Base-by-base conservation (phyloP, 2,888 invertebrate species). In the Pteria penguin region DNA sequence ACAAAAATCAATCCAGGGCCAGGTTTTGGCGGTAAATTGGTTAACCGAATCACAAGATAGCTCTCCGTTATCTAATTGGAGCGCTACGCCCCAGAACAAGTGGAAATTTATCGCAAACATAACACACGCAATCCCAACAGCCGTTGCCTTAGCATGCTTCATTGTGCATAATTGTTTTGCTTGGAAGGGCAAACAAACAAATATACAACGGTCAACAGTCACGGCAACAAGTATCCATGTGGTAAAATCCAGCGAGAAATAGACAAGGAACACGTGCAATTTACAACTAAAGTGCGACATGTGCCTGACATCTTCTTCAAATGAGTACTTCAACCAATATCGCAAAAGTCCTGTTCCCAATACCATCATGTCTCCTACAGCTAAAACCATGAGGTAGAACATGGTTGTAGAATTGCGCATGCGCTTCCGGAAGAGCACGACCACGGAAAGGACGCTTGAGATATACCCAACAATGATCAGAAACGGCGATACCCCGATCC, bases 141-240 rank as follows among this genome's bases (percentile, higher is more conserved):
- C 78, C 22, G 82, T 79, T 14, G 85, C 45, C 18, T 84, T 83
- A 3, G 88, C 85, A 5, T 84, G 76, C 4, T 70, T 69, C 22
- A 88, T 32, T 0, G 86, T 86, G 68, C 90, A 90, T 14, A 87
- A 73, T 0, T 73, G 26, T 52, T 78, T 86, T 26, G 88, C 85
- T 27, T 75, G 75, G 54, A 88, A 82, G 0, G 91, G 91, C 33
- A 86, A 80, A n/a, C 88, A 86, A 0, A 91, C 89, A 18, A 83
- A 88, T 11, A 91, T 68, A 71, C 88, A 89, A 18, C 91, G 80
- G 72, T 91, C 90, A 3, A 89, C 70, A 5, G 90, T 90, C 27
- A 90, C 88, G 0, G 87, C 83, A 3, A 90, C 89, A 8, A 90
- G 73, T 5, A 88, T 82, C 90, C 90, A 91, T 0, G 89, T 89